Base-by-base conservation (phyloP, 2,888 invertebrate species). In the Arenicola marina region DNA sequence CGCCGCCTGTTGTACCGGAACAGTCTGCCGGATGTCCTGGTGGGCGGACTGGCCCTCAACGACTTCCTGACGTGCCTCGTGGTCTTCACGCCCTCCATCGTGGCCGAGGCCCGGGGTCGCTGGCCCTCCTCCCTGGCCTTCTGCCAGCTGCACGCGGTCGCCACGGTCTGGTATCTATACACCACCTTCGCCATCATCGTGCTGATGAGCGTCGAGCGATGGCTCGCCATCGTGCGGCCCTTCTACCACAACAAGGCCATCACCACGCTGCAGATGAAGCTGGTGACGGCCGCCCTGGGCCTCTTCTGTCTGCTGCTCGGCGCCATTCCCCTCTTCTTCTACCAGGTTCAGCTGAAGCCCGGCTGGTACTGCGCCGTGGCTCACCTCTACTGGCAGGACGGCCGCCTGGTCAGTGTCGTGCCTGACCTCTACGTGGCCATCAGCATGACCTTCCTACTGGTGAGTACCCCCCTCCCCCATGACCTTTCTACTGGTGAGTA, bases 121-220 rank as follows among this genome's bases (percentile, higher is more conserved):
- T 66, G 62, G 31, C 63, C 61, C 51, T 46, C 56, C 33, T 51
- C 33, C 32, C 21, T 43, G 15, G 29, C 38, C 21, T 58, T 66
- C 58, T 66, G 63, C 34, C 58, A 59, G 26, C 63, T 66, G 51
- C 62, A 61, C 45, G 51, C 66, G 4, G 66, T 63, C 44, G 61
- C 63, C 3, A 61, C 57, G 3, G 63, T 61, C 15, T 66, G 66
- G 66, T 66, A 66, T 53, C 62, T 66, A 44, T 66, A 66, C 56
- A 66, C 66, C 18, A 66, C 66, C 29, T 66, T 66, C 56, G 66
- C 63, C 29, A 66, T 66, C 55, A 54, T 66, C 29, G 66, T 66
- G 34, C 61, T 66, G 33, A 66, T 66, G 55, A 66, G 59, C 51
- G 61, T 55, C n/a, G 66, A 66, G 21, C 57, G 66, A 11, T 66